A percentile compares a stretch with the other conserved stretches of the same genome.
These are phyloP conservation scores for Ophion obscuratus DNA, from an alignment of 2,888 invertebrate genomes.

Conservation along the genomic window DNA sequence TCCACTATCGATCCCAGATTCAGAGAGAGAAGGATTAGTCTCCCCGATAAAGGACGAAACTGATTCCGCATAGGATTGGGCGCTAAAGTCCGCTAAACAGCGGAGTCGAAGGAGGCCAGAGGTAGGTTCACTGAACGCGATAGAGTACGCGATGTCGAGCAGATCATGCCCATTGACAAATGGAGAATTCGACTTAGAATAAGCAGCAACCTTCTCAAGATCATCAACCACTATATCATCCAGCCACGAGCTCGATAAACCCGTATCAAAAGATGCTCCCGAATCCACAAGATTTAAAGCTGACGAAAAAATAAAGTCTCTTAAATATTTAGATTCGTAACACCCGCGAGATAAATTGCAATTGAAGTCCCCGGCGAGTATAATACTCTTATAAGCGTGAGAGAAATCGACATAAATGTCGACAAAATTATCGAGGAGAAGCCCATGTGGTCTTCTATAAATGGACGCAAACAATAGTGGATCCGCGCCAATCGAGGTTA, in stretches of 20 bases:
- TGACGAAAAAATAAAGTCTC: not conserved
- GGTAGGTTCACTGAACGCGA: not conserved
- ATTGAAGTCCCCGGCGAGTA: not conserved
- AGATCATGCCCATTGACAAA: slow-evolving; percentile 42
- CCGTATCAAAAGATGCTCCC: slow-evolving; percentile 16
- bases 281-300: not conserved
- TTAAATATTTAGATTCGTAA: slow-evolving; percentile 6
- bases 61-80: no score
- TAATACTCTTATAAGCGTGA: slow-evolving; percentile 13
- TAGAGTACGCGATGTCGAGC: not conserved
- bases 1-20: not conserved
- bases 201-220: not conserved
- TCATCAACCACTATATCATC: slow-evolving; percentile 19
- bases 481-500: not conserved
- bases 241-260: not conserved
- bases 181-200: not conserved
- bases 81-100: not conserved
- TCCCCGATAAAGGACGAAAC: not conserved
- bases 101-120: not conserved
- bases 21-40: not conserved
- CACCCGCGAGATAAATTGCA: not conserved
- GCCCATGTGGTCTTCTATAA: slow-evolving; percentile 24
- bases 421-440: not conserved
- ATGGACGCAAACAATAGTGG: slow-evolving; percentile 9
- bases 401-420: not conserved